A percentile compares a stretch with the other conserved stretches of the same genome.
phyloP scores from a whole-genome alignment of 2,888 invertebrate species.

The Xanthia togata region DNA sequence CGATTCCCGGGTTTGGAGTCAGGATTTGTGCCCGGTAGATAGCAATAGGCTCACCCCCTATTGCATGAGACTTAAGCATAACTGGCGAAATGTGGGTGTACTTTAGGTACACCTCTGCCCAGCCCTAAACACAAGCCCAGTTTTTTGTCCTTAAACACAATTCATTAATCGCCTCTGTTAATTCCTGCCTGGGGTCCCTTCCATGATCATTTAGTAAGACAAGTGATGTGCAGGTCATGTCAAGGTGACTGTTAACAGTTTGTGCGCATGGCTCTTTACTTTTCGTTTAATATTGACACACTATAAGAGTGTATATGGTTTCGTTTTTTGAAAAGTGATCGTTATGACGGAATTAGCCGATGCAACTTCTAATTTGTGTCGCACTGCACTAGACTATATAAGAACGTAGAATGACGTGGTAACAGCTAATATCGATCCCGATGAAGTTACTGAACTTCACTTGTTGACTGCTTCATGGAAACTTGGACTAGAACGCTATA shows the following conservation, averaged over 20 bases:
- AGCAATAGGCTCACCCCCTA: not conserved
- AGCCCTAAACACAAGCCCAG: not conserved
- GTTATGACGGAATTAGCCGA: not conserved
- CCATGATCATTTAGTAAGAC: not conserved
- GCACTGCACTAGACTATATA: too few relatives aligned
- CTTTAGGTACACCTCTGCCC: not conserved
- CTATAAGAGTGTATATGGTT: not conserved
- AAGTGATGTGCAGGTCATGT: not conserved
- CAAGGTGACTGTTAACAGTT: not conserved
- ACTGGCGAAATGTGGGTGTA: not conserved
- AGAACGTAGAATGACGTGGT: constrained; percentile 3
- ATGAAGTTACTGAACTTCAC: constrained; percentile 37
- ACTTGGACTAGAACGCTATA: constrained; percentile 21
- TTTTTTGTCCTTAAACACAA: not conserved
- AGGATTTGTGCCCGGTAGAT: too few relatives aligned
- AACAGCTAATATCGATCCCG: constrained; percentile 31
- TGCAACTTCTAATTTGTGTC: not conserved
- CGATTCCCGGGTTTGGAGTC: too few relatives aligned
- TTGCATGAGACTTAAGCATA: not conserved
- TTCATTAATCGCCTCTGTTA: not conserved
- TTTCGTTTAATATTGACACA: not conserved
- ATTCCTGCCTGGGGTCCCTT: not conserved
- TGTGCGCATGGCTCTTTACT: not conserved
- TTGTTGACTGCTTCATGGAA: constrained; percentile 46
- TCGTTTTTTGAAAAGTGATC: constrained; percentile 4